Evolutionary conservation across 1,140 invertebrate species (phyloP), one percentile per base, ranked within the genome.

Genomic region (Panulirus ornatus): DNA sequence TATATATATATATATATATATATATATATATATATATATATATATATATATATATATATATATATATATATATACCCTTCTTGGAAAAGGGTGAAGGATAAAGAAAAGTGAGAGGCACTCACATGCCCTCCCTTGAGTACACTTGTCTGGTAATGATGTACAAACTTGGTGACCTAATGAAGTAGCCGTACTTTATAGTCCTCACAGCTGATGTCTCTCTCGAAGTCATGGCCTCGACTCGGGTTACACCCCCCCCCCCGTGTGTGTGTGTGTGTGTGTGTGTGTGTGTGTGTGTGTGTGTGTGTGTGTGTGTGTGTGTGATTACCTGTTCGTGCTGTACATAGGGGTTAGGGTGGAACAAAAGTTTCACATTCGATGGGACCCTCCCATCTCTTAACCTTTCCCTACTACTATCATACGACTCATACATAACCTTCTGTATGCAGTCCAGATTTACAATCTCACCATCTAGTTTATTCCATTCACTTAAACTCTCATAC

Each of bases 291-390:
- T 47, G 42, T 81, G 78, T 51, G 42, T 81, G 78, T 81, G 78
- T 81, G 78, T 81, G 78, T 81, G 78, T 81, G 78, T 81, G 78
- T 81, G 75, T 78, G 75, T 78, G 75, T 78, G 78, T 81, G 78
- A 47, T 38, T 81, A 42, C 47, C 40, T 81, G 78, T 81, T 36
- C 42, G 75, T 78, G 42, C 3, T 2, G 22, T 70, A 34, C 36
- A 34, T 70, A 27, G 14, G 19, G 9, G 36, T 75, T 34, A 22
- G 2, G 14, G 27, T 75, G 71, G 5, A 19, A 22, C 8, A 22
- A 5, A 38, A 22, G 6, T 11, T 75, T 34, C 1, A 14, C 11
- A 22, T 38, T 9, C 9, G 36, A 47, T 47, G 6, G 0, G 9
- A 34, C 19, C 36, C 19, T 22, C 5, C 19, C 38, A 36, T 16